Evolutionary conservation across 2,888 invertebrate genomes (phyloP).

Genomic region (Cryptus armator): DNA sequence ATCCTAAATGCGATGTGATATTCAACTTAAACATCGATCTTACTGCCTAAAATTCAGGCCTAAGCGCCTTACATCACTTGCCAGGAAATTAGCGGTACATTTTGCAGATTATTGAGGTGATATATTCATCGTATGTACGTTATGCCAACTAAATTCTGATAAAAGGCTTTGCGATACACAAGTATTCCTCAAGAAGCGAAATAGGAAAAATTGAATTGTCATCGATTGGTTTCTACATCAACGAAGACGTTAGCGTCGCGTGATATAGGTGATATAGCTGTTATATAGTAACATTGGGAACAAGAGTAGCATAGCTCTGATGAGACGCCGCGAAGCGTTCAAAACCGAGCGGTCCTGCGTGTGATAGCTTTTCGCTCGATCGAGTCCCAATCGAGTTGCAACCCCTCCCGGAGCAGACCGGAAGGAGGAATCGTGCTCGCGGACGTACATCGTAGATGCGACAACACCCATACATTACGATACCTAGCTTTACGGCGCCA

Average conservation of each 20-base stretch:
- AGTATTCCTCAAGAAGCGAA: background rate
- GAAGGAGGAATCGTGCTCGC: conserved; percentile 54
- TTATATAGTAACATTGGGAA: conserved; percentile 28
- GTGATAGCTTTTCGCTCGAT: conserved; percentile 78
- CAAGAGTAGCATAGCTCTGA: conserved; percentile 55
- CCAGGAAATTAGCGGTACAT: background rate
- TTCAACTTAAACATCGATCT: too few species aligned
- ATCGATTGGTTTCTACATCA: conserved; percentile 26
- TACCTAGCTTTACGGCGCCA: background rate
- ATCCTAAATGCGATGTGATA: too few species aligned
- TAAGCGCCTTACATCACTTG: background rate
- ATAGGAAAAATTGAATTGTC: conserved; percentile 24
- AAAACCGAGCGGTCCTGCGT: conserved; percentile 74
- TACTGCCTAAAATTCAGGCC: too few species aligned
- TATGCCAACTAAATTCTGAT: background rate
- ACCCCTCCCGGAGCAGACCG: conserved; percentile 58
- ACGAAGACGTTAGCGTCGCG: conserved; percentile 37
- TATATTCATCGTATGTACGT: background rate
- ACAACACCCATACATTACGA: background rate
- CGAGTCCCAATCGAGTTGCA: conserved; percentile 76
- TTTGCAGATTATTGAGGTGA: background rate
- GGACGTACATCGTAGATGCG: background rate
- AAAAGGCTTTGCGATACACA: background rate
- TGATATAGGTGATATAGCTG: conserved; percentile 16
- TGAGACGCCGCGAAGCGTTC: conserved; percentile 66